Percentiles rank a stretch among this genome's conserved stretches.
These are phyloP conservation scores for Drosophila subsilvestris DNA, from an alignment of 2,888 invertebrate species.

Conservation along the genomic window DNA sequence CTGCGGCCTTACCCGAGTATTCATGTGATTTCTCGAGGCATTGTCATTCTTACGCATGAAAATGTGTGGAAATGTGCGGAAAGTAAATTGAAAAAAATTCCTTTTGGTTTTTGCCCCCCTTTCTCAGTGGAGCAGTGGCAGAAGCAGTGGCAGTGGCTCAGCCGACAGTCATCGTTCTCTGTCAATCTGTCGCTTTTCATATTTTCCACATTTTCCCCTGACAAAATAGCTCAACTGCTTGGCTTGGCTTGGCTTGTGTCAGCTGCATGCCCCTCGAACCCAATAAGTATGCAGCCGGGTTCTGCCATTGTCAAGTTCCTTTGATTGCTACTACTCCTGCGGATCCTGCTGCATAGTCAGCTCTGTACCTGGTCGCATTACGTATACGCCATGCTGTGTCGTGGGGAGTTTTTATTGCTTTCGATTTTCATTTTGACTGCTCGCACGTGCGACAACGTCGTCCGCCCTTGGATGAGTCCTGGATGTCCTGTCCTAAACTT, in stretches of 20 bases:
- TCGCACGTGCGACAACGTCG: constrained; percentile 69
- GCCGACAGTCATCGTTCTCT: constrained; percentile 31
- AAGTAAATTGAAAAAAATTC: constrained; percentile 52
- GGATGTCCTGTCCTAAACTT: constrained; percentile 57
- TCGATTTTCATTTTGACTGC: constrained; percentile 80
- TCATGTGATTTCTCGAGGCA: constrained; percentile 28
- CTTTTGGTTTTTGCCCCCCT: constrained; percentile 23
- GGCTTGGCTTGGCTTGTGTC: constrained; percentile 48
- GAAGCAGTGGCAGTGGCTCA: constrained; percentile 6
- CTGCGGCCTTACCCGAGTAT: constrained; percentile 37
- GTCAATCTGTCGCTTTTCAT: constrained; percentile 56
- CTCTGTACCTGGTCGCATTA: constrained; percentile 49
- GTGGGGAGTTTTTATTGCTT: constrained; percentile 77
- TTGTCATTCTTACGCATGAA: constrained; percentile 59
- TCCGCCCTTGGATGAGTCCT: constrained; percentile 3
- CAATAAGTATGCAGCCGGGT: constrained; percentile 70
- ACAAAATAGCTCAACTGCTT: constrained; percentile 51
- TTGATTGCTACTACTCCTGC: constrained; percentile 17
- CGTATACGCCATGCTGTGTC: constrained; percentile 59
- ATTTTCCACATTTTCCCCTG: constrained; percentile 46
- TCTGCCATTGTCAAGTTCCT: constrained; percentile 54
- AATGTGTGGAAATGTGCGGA: constrained; percentile 66
- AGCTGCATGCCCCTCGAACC: constrained; percentile 46
- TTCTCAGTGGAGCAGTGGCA: neutral
- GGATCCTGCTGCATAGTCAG: constrained; percentile 18